Conservation (phyloP, 2,888 invertebrate genomes). For the Spisula solida region DNA sequence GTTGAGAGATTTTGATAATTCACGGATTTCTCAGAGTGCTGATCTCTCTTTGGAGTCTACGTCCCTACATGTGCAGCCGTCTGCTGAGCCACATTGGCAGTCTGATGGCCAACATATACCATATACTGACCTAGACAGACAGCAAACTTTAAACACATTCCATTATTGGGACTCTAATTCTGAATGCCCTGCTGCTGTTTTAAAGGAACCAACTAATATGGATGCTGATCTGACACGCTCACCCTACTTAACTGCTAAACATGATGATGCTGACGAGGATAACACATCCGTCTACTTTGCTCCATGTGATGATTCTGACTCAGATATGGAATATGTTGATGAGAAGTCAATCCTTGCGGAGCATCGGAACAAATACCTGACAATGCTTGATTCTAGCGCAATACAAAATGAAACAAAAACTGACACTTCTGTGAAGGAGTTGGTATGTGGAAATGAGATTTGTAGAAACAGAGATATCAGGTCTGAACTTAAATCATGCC, state of each 20-base stretch:
- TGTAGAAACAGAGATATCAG: neutral
- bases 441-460: neutral
- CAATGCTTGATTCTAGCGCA: no score
- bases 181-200: neutral
- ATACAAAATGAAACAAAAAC: neutral
- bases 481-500: neutral
- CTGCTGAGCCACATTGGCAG: no score
- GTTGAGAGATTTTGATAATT: no score
- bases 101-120: no score
- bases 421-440: neutral
- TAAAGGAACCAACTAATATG: neutral
- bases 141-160: no score
- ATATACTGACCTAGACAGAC: no score
- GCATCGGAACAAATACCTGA: slow-evolving; percentile 7
- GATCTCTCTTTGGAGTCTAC: no score
- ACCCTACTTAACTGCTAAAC: no score
- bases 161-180: no score
- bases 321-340: slow-evolving; percentile 16
- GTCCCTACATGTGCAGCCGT: no score
- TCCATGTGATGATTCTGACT: slow-evolving; percentile 24
- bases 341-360: slow-evolving; percentile 12
- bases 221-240: neutral
- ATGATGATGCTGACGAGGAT: neutral
- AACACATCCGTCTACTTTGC: neutral
- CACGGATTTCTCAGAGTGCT: no score